Percentiles rank a stretch among this genome's conserved stretches.
phyloP scores from a whole-genome alignment of 2,888 invertebrate species.

The Frankliniella intonsa region DNA sequence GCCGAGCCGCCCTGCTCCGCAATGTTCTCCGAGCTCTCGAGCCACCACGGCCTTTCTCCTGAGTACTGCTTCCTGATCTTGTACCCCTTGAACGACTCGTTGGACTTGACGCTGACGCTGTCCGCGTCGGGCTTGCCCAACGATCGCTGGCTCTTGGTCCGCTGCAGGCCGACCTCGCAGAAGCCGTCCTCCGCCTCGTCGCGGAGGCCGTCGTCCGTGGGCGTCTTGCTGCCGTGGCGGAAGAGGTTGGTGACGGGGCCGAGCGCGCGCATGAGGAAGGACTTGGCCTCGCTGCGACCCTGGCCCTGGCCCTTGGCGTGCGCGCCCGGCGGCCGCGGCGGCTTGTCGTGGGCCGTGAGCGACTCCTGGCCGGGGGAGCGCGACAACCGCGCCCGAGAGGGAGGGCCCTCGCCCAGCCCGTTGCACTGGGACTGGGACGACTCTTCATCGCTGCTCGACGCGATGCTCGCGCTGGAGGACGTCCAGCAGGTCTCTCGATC shows the following conservation, averaged over 20 bases:
- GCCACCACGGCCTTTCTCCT: slow-evolving; percentile 66
- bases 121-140: slow-evolving; percentile 45
- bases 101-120: slow-evolving; percentile 45
- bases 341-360: slow-evolving; percentile 52
- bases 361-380: slow-evolving; percentile 55
- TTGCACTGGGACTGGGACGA: slow-evolving; percentile 52
- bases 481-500: slow-evolving; percentile 32
- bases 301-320: slow-evolving; percentile 42
- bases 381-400: slow-evolving; percentile 46
- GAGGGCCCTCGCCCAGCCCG: not conserved
- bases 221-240: slow-evolving; percentile 41
- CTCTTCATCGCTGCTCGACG: slow-evolving; percentile 48
- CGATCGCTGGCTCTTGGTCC: slow-evolving; percentile 28
- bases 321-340: slow-evolving; percentile 51
- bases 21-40: slow-evolving; percentile 61
- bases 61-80: slow-evolving; percentile 51
- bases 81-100: slow-evolving; percentile 27
- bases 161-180: not conserved
- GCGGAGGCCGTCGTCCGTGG: slow-evolving; percentile 11
- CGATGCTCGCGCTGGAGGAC: slow-evolving; percentile 44
- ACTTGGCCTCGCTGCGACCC: slow-evolving; percentile 57
- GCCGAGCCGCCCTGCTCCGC: slow-evolving; percentile 56
- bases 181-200: slow-evolving; percentile 24
- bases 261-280: slow-evolving; percentile 66
- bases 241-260: slow-evolving; percentile 73